Conservation (phyloP, 2,797 vertebrate genomes). For the Leptatherina wallacei region DNA sequence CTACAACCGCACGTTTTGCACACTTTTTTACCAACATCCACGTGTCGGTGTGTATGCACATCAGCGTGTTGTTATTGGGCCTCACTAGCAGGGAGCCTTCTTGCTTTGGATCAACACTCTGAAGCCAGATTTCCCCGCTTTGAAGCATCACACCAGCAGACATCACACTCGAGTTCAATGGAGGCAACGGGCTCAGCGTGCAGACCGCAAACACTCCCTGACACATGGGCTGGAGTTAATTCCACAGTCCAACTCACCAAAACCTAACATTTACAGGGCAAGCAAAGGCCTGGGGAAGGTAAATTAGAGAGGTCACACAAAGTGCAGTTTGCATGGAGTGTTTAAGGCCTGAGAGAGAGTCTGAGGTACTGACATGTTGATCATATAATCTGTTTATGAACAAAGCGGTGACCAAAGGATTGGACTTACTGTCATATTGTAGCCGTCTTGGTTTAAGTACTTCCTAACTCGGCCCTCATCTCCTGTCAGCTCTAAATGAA, state of each 20-base stretch:
- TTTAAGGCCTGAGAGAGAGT: neutral
- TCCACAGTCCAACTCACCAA: conserved; percentile 12
- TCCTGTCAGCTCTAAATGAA: neutral
- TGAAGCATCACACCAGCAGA: conserved; percentile 40
- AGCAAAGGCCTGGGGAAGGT: conserved; percentile 1
- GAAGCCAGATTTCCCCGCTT: conserved; percentile 32
- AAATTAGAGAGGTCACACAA: conserved; percentile 12
- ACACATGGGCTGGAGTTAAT: conserved; percentile 31
- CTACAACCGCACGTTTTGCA: conserved; percentile 10
- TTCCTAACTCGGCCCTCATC: neutral
- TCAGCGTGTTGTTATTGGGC: conserved; percentile 62
- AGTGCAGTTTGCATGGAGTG: conserved; percentile 13
- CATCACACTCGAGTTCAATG: conserved; percentile 30
- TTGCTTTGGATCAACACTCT: conserved; percentile 67
- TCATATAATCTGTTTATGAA: neutral
- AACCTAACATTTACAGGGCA: conserved; percentile 25
- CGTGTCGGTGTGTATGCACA: conserved; percentile 20
- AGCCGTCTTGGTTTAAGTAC: neutral
- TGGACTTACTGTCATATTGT: neutral
- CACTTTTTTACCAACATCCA: conserved; percentile 37
- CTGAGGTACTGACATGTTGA: neutral
- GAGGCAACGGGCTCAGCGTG: conserved; percentile 20
- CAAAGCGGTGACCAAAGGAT: neutral
- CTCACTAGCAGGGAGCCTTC: conserved; percentile 42
- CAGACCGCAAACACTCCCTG: conserved; percentile 34